A percentile compares a stretch with the other conserved stretches of the same genome.
phyloP scores from a whole-genome alignment of 1,140 invertebrate genomes.

The Formica selysi region DNA sequence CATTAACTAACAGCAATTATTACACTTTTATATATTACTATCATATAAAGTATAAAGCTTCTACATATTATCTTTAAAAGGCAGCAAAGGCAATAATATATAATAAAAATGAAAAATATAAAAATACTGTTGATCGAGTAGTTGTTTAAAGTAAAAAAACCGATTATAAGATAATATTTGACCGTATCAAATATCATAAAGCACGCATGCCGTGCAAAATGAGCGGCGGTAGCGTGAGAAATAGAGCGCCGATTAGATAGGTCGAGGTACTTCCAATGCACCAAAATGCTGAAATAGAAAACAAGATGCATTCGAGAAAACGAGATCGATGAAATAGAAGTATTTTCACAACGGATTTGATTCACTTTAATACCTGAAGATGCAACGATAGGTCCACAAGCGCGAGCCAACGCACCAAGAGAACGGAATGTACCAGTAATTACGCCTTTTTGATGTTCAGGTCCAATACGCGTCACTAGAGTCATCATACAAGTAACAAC shows the following conservation, averaged over 20 bases:
- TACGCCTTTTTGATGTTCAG: slow-evolving; percentile 95
- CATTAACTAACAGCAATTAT: slow-evolving; percentile 16
- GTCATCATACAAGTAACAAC: slow-evolving; percentile 98
- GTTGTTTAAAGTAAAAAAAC: not conserved
- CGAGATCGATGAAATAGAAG: slow-evolving; percentile 10
- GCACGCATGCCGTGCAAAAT: slow-evolving; percentile 83
- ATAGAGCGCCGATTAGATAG: slow-evolving; percentile 90
- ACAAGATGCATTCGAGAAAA: not conserved
- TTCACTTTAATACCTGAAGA: slow-evolving; percentile 88
- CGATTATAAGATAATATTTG: not conserved
- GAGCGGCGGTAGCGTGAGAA: slow-evolving; percentile 90
- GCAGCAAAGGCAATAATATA: slow-evolving; percentile 25
- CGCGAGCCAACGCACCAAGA: slow-evolving; percentile 96
- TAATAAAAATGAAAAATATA: slow-evolving; percentile 40
- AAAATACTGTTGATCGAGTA: slow-evolving; percentile 56
- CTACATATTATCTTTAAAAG: slow-evolving; percentile 25
- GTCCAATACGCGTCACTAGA: slow-evolving; percentile 93
- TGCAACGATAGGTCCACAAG: slow-evolving; percentile 96
- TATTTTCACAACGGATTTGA: slow-evolving; percentile 52
- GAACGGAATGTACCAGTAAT: slow-evolving; percentile 98
- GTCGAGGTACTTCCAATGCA: slow-evolving; percentile 91
- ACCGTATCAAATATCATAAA: not conserved
- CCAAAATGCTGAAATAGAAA: slow-evolving; percentile 91
- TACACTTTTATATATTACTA: not conserved
- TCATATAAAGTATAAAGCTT: not conserved